Evolutionary conservation across 2,888 invertebrate species (phyloP).

Genomic region (Ctenicera cuprea): DNA sequence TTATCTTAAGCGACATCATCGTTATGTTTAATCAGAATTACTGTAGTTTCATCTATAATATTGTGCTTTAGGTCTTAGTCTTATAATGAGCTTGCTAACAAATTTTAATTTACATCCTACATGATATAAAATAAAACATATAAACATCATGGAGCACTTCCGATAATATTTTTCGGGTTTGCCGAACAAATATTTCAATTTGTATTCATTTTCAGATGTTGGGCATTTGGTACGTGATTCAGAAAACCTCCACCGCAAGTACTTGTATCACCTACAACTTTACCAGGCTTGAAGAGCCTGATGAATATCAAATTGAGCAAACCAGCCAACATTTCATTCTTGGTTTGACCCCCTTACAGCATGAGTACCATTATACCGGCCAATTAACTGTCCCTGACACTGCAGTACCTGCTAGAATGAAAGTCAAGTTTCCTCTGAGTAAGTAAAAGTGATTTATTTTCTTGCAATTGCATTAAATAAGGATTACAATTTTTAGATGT

Average conservation of each 20-base stretch:
- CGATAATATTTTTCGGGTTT: no score
- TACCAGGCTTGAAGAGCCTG: conserved; percentile 81
- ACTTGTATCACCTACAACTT: conserved; percentile 88
- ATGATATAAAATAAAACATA: no score
- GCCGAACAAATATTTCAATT: no score
- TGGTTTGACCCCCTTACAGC: conserved; percentile 84
- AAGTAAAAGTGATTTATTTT: conserved; percentile 70
- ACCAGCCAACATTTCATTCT: conserved; percentile 82
- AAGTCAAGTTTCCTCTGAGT: conserved; percentile 87
- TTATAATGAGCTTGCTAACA: no score
- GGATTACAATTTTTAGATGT: conserved; percentile 75
- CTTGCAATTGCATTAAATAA: background rate
- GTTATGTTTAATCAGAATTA: no score
- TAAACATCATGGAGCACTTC: no score
- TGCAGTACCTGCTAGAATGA: conserved; percentile 82
- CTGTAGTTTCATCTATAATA: no score
- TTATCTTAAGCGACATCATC: no score
- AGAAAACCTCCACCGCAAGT: conserved; percentile 88
- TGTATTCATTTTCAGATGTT: conserved; percentile 78
- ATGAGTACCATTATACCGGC: conserved; percentile 88
- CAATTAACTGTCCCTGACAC: conserved; percentile 79
- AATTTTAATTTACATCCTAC: no score
- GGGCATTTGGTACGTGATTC: conserved; percentile 88
- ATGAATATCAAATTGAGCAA: conserved; percentile 82
- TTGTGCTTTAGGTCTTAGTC: no score